Base-by-base conservation (phyloP, 2,888 invertebrate species). In the Drosophila testacea region DNA sequence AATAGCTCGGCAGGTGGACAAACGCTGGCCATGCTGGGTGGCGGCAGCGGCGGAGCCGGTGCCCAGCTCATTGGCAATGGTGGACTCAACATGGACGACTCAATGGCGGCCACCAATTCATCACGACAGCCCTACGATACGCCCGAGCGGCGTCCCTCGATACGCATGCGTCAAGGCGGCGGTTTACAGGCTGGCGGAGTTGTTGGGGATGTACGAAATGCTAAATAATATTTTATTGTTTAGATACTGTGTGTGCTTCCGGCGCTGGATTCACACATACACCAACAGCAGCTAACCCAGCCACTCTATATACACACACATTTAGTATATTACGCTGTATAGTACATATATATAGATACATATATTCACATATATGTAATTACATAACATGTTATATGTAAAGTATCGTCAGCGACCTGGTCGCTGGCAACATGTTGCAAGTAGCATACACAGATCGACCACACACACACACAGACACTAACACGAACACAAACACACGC, bases 181-280 rank as follows among this genome's bases (percentile, higher is more conserved):
- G 84, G 87, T 3, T 82, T 91, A 42, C 92, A 91, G 73, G 86
- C 90, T 75, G 90, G 91, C 65, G 88, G 89, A 47, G 79, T 77
- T 39, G 91, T 91, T 44, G 89, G 89, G 70, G 92, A 92, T 82
- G 90, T 92, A 83, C 90, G 92, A 89, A 92, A 92, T 88, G 90
- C 91, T 81, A 92, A 93, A 92, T 92, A 92, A 92, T 92, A 92
- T 89, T 91, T 91, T 91, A 91, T 92, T 80, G 92, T 92, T 84
- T 92, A 92, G 81, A 81, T 70, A 69, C 68, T 57, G 47, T 61
- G 46, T 30, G 50, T 60, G 57, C 48, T 44, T 55, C 34, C 32
- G n/a, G 63, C 50, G 79, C 73, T 68, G 71, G 61, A 69, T 69
- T 74, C 52, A 62, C 59, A 59, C 39, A 63, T 39, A 61, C 41